phyloP scores from a whole-genome alignment of 2,888 invertebrate genomes.

The Gryllus longicercus region DNA sequence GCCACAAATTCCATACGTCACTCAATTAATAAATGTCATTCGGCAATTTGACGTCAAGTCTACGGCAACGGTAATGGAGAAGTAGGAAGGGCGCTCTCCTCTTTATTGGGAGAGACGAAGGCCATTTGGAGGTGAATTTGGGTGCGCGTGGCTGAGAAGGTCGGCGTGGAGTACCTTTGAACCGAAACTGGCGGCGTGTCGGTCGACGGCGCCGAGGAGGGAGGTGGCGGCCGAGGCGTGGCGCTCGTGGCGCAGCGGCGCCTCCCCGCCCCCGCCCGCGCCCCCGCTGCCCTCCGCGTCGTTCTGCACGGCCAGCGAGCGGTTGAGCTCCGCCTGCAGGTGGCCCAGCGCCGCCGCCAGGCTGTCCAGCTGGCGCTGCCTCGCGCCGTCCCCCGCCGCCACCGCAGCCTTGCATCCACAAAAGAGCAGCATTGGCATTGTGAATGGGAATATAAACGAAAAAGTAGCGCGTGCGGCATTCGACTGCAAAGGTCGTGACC shows the following conservation, averaged over 20 bases:
- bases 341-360: not conserved
- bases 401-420: not conserved
- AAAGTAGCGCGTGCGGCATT: no score
- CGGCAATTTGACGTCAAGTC: no score
- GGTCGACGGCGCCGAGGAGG: conserved; percentile 21
- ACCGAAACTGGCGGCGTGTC: conserved; percentile 26
- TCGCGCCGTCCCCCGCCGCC: not conserved
- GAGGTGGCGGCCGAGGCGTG: not conserved
- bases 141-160: no score
- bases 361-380: not conserved
- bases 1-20: no score
- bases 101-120: no score
- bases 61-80: no score
- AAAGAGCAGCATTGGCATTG: not conserved
- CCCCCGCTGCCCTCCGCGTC: not conserved
- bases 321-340: conserved; percentile 27
- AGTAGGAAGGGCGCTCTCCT: no score
- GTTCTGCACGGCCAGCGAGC: conserved; percentile 19
- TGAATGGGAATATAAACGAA: no score
- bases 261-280: conserved; percentile 17
- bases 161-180: conserved; percentile 21
- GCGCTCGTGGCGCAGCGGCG: conserved; percentile 18
- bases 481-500: no score
- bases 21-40: no score
- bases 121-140: no score